Percentiles rank a stretch among this genome's conserved stretches.
Evolutionary conservation across 2,888 invertebrate species (phyloP).

Genomic region (Lycophotia porphyrea): DNA sequence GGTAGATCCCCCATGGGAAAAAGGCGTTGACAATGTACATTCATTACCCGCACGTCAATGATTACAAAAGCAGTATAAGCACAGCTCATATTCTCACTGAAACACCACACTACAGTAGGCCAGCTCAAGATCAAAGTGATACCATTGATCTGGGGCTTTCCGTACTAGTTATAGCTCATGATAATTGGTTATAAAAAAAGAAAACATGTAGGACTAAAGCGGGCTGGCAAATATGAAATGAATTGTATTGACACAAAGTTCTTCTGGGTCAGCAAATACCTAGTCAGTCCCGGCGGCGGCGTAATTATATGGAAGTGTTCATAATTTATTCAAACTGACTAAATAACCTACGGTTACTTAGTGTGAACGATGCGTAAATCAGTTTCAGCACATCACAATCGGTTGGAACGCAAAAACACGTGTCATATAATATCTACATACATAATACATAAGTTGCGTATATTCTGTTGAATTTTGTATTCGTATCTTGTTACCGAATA

Average conservation of each 20-base stretch:
- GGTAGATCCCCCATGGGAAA: too few relatives aligned
- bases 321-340: not conserved
- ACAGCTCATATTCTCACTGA: not conserved
- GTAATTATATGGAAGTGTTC: not conserved
- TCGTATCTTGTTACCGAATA: constrained; percentile 55
- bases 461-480: constrained; percentile 55
- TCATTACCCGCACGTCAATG: not conserved
- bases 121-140: not conserved
- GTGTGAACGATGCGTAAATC: not conserved
- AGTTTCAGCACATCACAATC: constrained; percentile 16
- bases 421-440: constrained; percentile 29
- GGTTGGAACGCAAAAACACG: constrained; percentile 26
- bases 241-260: not conserved
- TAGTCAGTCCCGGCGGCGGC: not conserved
- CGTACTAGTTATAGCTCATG: not conserved
- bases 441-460: constrained; percentile 26
- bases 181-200: not conserved
- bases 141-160: not conserved
- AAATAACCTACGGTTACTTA: not conserved
- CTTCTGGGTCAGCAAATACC: not conserved
- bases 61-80: not conserved
- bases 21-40: not conserved
- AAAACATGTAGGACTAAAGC: not conserved
- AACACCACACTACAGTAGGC: not conserved
- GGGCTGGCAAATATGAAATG: not conserved